Conservation (phyloP, 2,888 invertebrate species). For the Andrena minutula region DNA sequence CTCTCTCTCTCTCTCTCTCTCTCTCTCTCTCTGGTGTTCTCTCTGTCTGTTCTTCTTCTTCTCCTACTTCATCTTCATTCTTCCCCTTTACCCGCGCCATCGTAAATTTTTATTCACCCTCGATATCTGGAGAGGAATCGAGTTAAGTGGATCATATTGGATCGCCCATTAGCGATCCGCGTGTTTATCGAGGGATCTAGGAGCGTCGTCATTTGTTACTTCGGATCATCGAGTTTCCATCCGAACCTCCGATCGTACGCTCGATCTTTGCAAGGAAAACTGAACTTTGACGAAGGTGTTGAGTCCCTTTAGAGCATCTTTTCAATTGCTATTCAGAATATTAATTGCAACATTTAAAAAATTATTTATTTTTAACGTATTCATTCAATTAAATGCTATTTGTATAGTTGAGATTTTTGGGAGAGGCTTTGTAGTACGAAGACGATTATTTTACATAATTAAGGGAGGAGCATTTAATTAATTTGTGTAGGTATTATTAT, state of each 20-base stretch:
- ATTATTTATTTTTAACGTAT: not conserved
- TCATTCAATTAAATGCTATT: not conserved
- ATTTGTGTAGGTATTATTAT: not conserved
- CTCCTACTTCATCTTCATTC: slow-evolving; percentile 56
- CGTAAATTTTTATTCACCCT: slow-evolving; percentile 16
- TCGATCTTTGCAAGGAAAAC: not conserved
- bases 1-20: slow-evolving; percentile 39
- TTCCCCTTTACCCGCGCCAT: slow-evolving; percentile 41
- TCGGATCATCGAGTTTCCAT: slow-evolving; percentile 1
- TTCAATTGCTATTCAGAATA: not conserved
- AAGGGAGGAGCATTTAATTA: not conserved
- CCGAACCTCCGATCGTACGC: not conserved
- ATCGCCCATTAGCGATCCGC: slow-evolving; percentile 10
- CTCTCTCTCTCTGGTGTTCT: slow-evolving; percentile 29
- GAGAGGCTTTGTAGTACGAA: no score
- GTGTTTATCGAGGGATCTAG: slow-evolving; percentile 12
- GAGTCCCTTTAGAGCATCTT: slow-evolving; percentile 14
- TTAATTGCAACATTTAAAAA: not conserved
- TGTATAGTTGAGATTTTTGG: not conserved
- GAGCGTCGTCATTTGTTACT: not conserved
- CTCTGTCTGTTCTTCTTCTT: slow-evolving; percentile 36
- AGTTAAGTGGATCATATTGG: not conserved
- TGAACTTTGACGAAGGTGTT: slow-evolving; percentile 26
- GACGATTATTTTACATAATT: not conserved
- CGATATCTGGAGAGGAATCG: slow-evolving; percentile 5